Base-by-base conservation (phyloP, 2,113 vertebrate genomes). In the Albula glossodonta region DNA sequence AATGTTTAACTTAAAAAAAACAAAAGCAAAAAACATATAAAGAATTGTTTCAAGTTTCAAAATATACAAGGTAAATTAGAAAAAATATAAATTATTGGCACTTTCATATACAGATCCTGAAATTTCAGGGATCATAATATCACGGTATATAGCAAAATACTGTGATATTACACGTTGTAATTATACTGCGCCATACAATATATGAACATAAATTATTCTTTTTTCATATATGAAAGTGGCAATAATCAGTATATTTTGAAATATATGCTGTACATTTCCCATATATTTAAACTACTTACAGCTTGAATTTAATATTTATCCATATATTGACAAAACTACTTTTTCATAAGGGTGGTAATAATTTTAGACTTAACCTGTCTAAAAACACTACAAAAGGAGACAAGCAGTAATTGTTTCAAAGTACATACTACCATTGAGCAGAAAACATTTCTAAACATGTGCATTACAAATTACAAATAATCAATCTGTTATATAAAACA, bases 381-480 rank as follows among this genome's bases (percentile, higher is more conserved):
- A 87, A 90, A 86, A 88, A 92, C 91, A 70, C 77, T 91, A 83
- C 52, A 85, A 51, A 80, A 81, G 1, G 84, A 66, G 9, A 80
- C 60, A 80, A 60, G 79, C n/a, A 19, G 19, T 87, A 91, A 90
- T 88, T 88, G 90, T 91, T 87, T 84, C 87, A 89, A 87, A 92
- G 91, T 85, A 89, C 85, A 77, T 86, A 88, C 77, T 88, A 93
- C 92, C 90, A 90, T 83, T 87, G 87, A 92, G 89, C 78, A 88
- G 83, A 89, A 84, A 78, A 93, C 88, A 89, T 91, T 88, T 92
- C 85, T 89, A 92, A 90, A 92, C 89, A 86, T 89, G 90, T 90
- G 88, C 88, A 78, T 89, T 93, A 93, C 85, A 92, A 93, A 94
- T 91, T 93, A 92, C 90, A 91, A 92, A 89, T 85, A 87, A 89